Evolutionary conservation across 1,140 invertebrate genomes (phyloP), one percentile per base, ranked within the genome.

Genomic region (Neoseiulus cucumeris): DNA sequence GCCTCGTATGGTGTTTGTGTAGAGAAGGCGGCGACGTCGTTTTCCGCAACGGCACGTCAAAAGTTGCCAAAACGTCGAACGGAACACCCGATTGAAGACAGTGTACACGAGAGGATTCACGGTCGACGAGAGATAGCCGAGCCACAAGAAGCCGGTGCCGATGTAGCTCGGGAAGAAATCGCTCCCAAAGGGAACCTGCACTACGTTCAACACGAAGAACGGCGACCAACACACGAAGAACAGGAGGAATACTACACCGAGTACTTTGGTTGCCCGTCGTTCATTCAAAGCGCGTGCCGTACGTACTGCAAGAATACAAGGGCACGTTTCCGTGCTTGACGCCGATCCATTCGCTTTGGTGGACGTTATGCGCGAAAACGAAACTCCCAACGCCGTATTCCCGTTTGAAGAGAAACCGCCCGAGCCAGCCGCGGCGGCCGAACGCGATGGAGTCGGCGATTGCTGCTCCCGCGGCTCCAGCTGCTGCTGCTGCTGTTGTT

Each of bases 221-320:
- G 90, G 90, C 1, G 89, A 85, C 91, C 91, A 94, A 7, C 92
- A 80, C 14, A 92, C 83, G 0, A 93, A 89, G 74, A 94, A 94
- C 0, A 88, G 89, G 73, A 91, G 89, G 76, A 93, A 94, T 0
- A 94, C 88, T 0, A 93, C 85, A 0, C 89, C 89, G 5, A 93
- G 76, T 1, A 92, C 89, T 77, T 92, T 91, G n/a, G 89, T 92
- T 0, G 90, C 90, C 73, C 93, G 93, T 72, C 91, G 89, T 73
- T 94, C 90, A 41, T 72, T 77, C 51, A 67, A 65, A 1, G 73
- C 73, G 64, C 71, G 70, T 6, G 51, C 51, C 14, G 51, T 59
- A 29, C 51, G 51, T 25, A 59, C 51, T 39, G 89, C 51, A 59
- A 59, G 51, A 59, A 59, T 33, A 25, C 51, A 59, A 17, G 51